Conservation (phyloP, 2,888 invertebrate species). For the Hylaea fasciaria region DNA sequence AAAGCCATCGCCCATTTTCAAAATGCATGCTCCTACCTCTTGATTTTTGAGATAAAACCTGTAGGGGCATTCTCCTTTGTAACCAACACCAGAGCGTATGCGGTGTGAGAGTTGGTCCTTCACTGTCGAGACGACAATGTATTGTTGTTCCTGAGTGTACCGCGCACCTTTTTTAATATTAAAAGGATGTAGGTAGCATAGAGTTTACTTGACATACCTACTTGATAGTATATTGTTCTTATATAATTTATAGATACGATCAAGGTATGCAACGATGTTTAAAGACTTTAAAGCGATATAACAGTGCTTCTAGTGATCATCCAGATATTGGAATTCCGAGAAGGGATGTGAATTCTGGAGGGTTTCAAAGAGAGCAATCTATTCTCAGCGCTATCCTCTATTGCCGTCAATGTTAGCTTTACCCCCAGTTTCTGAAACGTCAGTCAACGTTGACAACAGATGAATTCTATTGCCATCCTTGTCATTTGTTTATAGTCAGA, state of each 20-base stretch:
- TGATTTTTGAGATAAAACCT: conserved; percentile 6
- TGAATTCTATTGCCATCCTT: too few relatives aligned
- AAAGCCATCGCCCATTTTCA: too few relatives aligned
- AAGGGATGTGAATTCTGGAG: neutral
- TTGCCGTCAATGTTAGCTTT: too few relatives aligned
- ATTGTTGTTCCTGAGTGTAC: conserved; percentile 60
- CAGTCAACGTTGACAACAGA: too few relatives aligned
- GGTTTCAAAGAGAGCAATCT: too few relatives aligned
- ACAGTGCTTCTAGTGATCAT: too few relatives aligned
- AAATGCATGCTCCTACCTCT: conserved; percentile 7
- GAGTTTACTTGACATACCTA: conserved; percentile 7
- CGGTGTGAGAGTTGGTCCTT: conserved; percentile 50
- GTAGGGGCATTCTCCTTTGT: conserved; percentile 56
- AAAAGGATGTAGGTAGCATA: conserved; percentile 9
- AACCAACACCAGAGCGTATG: conserved; percentile 44
- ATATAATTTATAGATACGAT: neutral
- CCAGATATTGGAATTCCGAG: neutral
- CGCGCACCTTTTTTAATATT: conserved; percentile 38
- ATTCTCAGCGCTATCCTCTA: too few relatives aligned
- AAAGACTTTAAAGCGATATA: too few relatives aligned
- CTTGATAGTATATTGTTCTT: neutral
- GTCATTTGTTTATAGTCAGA: too few relatives aligned
- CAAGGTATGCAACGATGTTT: too few relatives aligned
- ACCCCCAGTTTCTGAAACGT: too few relatives aligned
- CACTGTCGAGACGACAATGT: conserved; percentile 57